Evolutionary conservation across 2,888 invertebrate genomes (phyloP), one percentile per base, ranked within the genome.

Genomic region (Tetranychus piercei): DNA sequence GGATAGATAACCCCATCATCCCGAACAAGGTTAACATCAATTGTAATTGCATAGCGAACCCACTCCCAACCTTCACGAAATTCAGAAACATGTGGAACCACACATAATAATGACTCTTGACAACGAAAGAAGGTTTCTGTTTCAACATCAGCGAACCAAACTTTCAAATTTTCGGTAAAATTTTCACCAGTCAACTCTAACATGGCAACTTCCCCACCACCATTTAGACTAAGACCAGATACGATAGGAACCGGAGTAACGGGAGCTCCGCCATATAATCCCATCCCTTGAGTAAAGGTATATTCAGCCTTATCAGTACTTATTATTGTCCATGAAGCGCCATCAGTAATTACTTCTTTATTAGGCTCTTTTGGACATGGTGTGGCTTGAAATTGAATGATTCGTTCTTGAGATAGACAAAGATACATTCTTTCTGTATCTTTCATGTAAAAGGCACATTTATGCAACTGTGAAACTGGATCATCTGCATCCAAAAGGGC

Each of bases 401-500:
- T 99, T 79, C 96, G 88, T 82, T 99, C 99, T 83, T 99, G 97
- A 0, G 95, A 94, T 64, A 99, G 86, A 82, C 99, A 99, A 75
- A 99, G 87, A 83, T 99, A 99, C 94, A 97, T 96, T 77, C 94
- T 87, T 82, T 96, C 96, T 0, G 97, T 96, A 84, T 97, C 99
- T 83, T 99, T 96, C 93, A 99, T 95, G 84, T 95, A 96, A 85
- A 99, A 99, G 73, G 99, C 96, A 85, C 97, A 99, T 84, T 99
- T 99, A 85, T 99, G 99, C 18, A 99, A 86, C 82, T 99, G 99
- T 0, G 97, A 99, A 0, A 99, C 97, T 0, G 99, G 99, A 84
- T 99, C 99, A 80, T 99, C 97, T 1, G 96, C 95, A 85, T 99
- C 97, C 76, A 99, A 83, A 64, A 97, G 86, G 0, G 97, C 96